These are phyloP conservation scores for Halocynthia aurantium DNA, from an alignment of 23 tunicate genomes.

Conservation along the genomic window DNA sequence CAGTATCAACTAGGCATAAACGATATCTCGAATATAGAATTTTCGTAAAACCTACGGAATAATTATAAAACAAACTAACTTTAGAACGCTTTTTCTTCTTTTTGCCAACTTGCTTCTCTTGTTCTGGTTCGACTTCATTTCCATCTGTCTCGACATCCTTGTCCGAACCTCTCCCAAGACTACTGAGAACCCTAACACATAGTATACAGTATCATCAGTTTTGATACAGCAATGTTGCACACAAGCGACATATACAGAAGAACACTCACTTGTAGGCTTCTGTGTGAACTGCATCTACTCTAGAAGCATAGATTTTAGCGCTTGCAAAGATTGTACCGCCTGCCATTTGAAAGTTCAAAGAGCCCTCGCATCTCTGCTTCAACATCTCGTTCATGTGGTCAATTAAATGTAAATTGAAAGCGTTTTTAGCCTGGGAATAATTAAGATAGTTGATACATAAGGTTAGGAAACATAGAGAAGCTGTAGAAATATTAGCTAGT, in stretches of 20 bases:
- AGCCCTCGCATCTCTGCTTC: slow-evolving; percentile 48
- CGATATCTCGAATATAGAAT: neutral
- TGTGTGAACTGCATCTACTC: slow-evolving; percentile 90
- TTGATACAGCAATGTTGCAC: neutral
- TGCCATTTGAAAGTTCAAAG: slow-evolving; percentile 62
- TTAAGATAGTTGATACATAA: neutral
- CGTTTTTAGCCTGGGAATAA: slow-evolving; percentile 74
- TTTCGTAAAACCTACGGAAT: neutral
- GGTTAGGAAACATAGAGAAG: too few relatives aligned
- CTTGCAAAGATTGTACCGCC: slow-evolving; percentile 92
- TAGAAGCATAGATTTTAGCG: slow-evolving; percentile 85
- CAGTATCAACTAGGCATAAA: too few relatives aligned
- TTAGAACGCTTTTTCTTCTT: slow-evolving; percentile 73
- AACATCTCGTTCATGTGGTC: slow-evolving; percentile 89
- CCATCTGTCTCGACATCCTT: slow-evolving; percentile 22
- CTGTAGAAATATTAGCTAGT: too few relatives aligned
- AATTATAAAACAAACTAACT: slow-evolving; percentile 17
- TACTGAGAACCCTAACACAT: slow-evolving; percentile 48
- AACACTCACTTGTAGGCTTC: slow-evolving; percentile 54
- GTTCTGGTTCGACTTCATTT: neutral
- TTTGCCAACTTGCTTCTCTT: slow-evolving; percentile 19
- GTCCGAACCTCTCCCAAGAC: slow-evolving; percentile 54
- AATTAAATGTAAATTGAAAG: slow-evolving; percentile 79
- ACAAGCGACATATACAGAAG: neutral
- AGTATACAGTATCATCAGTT: neutral